Conservation (phyloP, 2,888 invertebrate genomes). For the Onthophagus sagittarius region DNA sequence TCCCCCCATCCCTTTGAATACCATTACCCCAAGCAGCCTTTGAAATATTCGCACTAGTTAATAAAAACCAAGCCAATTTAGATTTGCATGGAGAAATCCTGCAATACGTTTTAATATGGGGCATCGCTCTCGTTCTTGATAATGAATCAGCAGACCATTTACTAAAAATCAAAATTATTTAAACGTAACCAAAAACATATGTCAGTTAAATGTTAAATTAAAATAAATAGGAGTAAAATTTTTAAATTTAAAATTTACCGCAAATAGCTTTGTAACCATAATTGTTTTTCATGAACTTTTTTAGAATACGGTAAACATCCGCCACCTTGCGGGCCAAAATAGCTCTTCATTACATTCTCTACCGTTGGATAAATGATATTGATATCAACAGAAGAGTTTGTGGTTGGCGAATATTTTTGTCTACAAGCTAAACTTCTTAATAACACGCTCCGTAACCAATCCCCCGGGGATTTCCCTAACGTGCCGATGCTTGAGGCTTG, state of each 20-base stretch:
- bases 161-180: conserved; percentile 49
- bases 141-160: conserved; percentile 77
- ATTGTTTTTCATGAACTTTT: conserved; percentile 74
- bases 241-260: conserved; percentile 57
- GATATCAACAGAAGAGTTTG: conserved; percentile 56
- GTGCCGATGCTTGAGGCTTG: conserved; percentile 92
- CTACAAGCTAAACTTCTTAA: conserved; percentile 59
- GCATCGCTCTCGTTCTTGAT: conserved; percentile 79
- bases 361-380: conserved; percentile 67
- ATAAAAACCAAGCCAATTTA: conserved; percentile 75
- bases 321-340: conserved; percentile 81
- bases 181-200: neutral
- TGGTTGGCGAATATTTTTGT: conserved; percentile 52
- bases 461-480: conserved; percentile 64
- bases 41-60: conserved; percentile 93
- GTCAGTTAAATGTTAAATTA: neutral
- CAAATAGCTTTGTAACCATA: conserved; percentile 73
- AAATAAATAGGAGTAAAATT: no score
- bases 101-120: conserved; percentile 91
- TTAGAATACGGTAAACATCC: conserved; percentile 79
- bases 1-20: conserved; percentile 56
- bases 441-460: conserved; percentile 78
- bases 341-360: conserved; percentile 80
- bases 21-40: conserved; percentile 95
- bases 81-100: conserved; percentile 65